phyloP scores from a whole-genome alignment of 2,113 vertebrate species.

The zebrafish (Danio rerio) region GRCz12tu NC_133196.1:25636001-25636500 shows the following conservation, averaged over 20 bases:
- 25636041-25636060: not conserved
- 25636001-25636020: not conserved
- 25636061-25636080: conserved; percentile 16
- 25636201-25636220: conserved; percentile 44
- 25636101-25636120: not conserved
- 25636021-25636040: not conserved
- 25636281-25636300: conserved; percentile 53
- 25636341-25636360: conserved; percentile 58
- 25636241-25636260: conserved; percentile 21
- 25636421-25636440: conserved; percentile 47
- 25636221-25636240: conserved; percentile 55
- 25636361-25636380: conserved; percentile 56
- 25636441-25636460: conserved; percentile 46
- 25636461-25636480: conserved; percentile 50
- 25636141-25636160: conserved; percentile 41
- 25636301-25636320: conserved; percentile 42
- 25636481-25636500: conserved; percentile 38
- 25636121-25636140: conserved; percentile 41
- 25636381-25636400: conserved; percentile 57
- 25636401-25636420: conserved; percentile 52
- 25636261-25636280: conserved; percentile 53
- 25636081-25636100: conserved; percentile 6
- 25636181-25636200: conserved; percentile 52
- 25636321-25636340: conserved; percentile 53
- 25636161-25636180: conserved; percentile 51